phyloP scores from a whole-genome alignment of 2,888 invertebrate genomes.

The Limenitis camilla region DNA sequence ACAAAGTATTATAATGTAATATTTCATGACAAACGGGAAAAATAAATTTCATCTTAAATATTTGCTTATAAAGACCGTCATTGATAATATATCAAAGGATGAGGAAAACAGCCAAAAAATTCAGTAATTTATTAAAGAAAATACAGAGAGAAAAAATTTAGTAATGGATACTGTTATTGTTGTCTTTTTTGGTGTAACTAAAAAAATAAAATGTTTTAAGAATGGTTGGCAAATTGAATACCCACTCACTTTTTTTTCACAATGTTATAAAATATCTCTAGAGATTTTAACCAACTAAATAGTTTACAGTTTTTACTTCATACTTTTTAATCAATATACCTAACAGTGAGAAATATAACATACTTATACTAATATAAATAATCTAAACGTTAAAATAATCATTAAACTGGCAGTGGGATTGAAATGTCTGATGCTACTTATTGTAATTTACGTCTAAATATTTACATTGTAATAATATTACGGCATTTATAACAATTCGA shows the following conservation, averaged over 20 bases:
- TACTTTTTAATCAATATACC: not conserved
- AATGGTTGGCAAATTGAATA: too few species aligned
- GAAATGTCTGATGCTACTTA: conserved; percentile 15
- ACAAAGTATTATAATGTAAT: too few species aligned
- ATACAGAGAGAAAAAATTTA: too few species aligned
- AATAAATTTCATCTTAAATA: not conserved
- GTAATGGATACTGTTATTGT: too few species aligned
- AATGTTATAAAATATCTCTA: too few species aligned
- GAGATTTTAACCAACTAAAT: conserved; percentile 8
- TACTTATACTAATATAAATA: conserved; percentile 2
- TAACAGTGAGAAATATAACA: conserved; percentile 9
- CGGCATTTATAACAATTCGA: not conserved
- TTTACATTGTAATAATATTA: conserved; percentile 18
- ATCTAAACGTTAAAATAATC: conserved; percentile 4
- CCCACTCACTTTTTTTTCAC: too few species aligned
- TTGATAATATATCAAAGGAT: conserved; percentile 5
- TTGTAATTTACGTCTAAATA: conserved; percentile 15
- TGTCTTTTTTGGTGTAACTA: too few species aligned
- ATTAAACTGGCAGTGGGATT: conserved; percentile 17
- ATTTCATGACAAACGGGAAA: not conserved
- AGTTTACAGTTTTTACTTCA: too few species aligned
- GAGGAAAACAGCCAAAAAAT: too few species aligned
- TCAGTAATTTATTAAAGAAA: too few species aligned
- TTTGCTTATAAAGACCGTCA: conserved; percentile 7
- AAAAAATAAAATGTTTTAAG: too few species aligned